Evolutionary conservation across 2,888 invertebrate species (phyloP).

Genomic region (Drosophila infuscata): DNA sequence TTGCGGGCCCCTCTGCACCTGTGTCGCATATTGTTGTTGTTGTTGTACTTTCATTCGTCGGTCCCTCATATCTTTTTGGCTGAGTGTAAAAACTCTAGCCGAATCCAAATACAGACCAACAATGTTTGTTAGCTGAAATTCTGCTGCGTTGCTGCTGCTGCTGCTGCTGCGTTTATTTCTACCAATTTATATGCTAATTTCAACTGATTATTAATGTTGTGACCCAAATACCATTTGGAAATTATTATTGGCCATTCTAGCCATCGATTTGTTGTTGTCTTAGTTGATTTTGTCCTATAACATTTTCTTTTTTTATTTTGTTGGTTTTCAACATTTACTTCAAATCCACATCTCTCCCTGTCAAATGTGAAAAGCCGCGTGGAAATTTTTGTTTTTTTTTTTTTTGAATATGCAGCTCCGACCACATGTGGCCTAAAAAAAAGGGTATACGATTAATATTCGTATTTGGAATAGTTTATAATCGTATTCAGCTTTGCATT

Average conservation of each 20-base stretch:
- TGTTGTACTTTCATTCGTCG: conserved; percentile 57
- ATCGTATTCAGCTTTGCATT: conserved; percentile 16
- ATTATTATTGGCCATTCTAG: conserved; percentile 80
- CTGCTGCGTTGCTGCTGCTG: conserved; percentile 20
- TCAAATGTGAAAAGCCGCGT: conserved; percentile 53
- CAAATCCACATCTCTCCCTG: conserved; percentile 30
- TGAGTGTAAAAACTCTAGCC: conserved; percentile 29
- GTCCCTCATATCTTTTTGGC: conserved; percentile 35
- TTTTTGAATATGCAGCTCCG: conserved; percentile 16
- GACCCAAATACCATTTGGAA: conserved; percentile 83
- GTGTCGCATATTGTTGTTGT: conserved; percentile 26
- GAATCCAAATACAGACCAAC: conserved; percentile 36
- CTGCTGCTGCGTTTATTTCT: conserved; percentile 54
- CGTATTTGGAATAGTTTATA: conserved; percentile 5
- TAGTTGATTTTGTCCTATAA: conserved; percentile 18
- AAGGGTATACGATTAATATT: conserved; percentile 31
- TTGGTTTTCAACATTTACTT: conserved; percentile 21
- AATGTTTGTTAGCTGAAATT: conserved; percentile 24
- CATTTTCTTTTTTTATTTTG: conserved; percentile 14
- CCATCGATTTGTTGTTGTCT: conserved; percentile 53
- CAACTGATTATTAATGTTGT: conserved; percentile 83
- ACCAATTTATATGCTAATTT: conserved; percentile 80
- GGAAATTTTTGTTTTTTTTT: too few species aligned
- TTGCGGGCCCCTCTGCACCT: conserved; percentile 49
- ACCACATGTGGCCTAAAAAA: conserved; percentile 28